Percentiles rank a stretch among this genome's conserved stretches.
Evolutionary conservation across 2,888 invertebrate genomes (phyloP).

Genomic region (Acanthosepion esculentum): DNA sequence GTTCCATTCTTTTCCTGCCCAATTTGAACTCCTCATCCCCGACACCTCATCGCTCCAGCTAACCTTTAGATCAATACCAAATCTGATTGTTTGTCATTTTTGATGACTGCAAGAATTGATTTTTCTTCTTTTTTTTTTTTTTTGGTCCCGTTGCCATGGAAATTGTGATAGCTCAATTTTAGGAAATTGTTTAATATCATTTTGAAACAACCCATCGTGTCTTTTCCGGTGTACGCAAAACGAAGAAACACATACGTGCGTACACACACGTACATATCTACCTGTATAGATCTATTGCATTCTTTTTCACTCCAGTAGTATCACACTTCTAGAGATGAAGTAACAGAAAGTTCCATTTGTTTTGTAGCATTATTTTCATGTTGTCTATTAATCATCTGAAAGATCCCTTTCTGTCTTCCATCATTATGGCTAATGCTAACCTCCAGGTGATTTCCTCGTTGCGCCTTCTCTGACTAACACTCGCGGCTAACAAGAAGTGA

Average conservation of each 20-base stretch:
- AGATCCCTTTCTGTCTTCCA: no score
- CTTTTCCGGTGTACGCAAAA: neutral
- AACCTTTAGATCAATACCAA: conserved; percentile 4
- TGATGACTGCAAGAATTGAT: neutral
- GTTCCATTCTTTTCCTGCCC: neutral
- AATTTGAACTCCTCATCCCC: neutral
- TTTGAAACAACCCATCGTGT: neutral
- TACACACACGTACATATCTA: neutral
- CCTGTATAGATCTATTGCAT: neutral
- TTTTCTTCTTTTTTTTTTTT: neutral
- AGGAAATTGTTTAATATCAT: conserved; percentile 33
- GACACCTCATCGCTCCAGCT: neutral
- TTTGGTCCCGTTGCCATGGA: neutral
- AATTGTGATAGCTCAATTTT: conserved; percentile 13
- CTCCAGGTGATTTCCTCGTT: no score
- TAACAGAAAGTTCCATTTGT: no score
- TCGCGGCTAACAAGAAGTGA: no score
- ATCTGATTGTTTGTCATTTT: conserved; percentile 33
- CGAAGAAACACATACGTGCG: neutral
- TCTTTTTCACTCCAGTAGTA: no score
- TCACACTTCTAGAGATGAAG: no score
- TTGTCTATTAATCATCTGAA: no score
- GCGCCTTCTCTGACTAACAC: no score
- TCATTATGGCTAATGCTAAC: no score
- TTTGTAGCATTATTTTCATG: no score